These are phyloP conservation scores for Cerceris ruficornis DNA, from an alignment of 2,888 invertebrate species.

Conservation along the genomic window DNA sequence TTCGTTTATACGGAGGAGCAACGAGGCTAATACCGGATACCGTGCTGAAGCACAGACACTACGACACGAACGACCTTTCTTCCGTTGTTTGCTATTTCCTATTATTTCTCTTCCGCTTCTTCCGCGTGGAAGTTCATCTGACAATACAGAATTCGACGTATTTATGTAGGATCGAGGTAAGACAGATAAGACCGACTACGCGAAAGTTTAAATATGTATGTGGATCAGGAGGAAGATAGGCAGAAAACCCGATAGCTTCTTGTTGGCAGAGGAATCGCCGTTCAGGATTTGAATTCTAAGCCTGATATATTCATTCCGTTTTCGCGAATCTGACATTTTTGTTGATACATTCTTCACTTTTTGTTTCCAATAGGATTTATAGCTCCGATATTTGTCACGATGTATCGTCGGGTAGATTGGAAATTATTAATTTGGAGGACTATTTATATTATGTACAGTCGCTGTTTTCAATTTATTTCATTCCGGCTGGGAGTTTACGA, in stretches of 20 bases:
- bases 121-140: not conserved
- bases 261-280: not conserved
- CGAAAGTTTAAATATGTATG: not conserved
- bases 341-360: not conserved
- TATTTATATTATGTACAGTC: too few species aligned
- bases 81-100: slow-evolving; percentile 25
- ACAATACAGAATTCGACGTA: not conserved
- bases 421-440: too few species aligned
- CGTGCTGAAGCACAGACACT: slow-evolving; percentile 17
- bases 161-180: not conserved
- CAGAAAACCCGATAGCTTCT: not conserved
- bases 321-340: not conserved
- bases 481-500: not conserved
- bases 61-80: slow-evolving; percentile 9
- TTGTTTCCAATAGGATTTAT: too few species aligned
- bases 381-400: too few species aligned
- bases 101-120: slow-evolving; percentile 9
- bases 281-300: not conserved
- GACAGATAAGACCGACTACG: not conserved
- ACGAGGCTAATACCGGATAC: slow-evolving; percentile 19
- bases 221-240: not conserved
- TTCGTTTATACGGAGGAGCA: slow-evolving; percentile 7
- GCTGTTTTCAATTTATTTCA: not conserved
- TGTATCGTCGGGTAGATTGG: too few species aligned
- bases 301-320: not conserved